Evolutionary conservation across 2,797 vertebrate species (phyloP), one percentile per base, ranked within the genome.

Genomic region (Ciconia nigra): DNA sequence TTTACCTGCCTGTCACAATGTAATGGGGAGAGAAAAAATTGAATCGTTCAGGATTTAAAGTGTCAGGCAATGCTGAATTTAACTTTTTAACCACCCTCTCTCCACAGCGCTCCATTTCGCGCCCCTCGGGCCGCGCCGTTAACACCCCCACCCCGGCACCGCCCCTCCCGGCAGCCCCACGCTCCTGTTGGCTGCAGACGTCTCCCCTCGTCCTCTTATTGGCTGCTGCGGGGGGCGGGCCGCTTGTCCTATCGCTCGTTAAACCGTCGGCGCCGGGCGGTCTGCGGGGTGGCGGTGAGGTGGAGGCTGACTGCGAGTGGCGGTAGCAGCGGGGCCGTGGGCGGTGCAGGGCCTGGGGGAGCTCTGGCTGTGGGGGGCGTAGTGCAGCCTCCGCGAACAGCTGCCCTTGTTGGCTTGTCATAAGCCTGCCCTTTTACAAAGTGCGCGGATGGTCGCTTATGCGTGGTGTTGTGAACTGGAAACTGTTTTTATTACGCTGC

Each of bases 61-160:
- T 1, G 7, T 28, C 67, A 14, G 18, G 5, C 26, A 5, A 0
- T 1, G 13, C 22, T 31, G 29, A 41, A 55, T 22, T 3, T 9
- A 51, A 19, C 19, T 10, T 37, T 7, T 15, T 1, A 35, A 10
- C 29, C 13, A 2, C 11, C 6, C 8, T 15, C 5, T 1, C 29
- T 9, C 29, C 4, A 2, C 2, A 2, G 5, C 3, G 9, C 18
- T 11, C 17, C 6, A 1, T 10, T 3, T 20, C 12, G 8, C 15
- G 2, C 49, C 3, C 21, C 29, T 3, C 10, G 1, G 4, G 11
- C 26, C 16, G 6, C 17, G 11, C 28, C 8, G 9, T 5, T 18
- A 28, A 15, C 49, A 4, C 6, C 6, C 20, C 8, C 13, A 4
- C 5, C 10, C 13, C 7, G 20, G 25, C 52, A 42, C 35, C 54